Conservation (phyloP, 2,888 invertebrate genomes). For the Parnassius apollo region DNA sequence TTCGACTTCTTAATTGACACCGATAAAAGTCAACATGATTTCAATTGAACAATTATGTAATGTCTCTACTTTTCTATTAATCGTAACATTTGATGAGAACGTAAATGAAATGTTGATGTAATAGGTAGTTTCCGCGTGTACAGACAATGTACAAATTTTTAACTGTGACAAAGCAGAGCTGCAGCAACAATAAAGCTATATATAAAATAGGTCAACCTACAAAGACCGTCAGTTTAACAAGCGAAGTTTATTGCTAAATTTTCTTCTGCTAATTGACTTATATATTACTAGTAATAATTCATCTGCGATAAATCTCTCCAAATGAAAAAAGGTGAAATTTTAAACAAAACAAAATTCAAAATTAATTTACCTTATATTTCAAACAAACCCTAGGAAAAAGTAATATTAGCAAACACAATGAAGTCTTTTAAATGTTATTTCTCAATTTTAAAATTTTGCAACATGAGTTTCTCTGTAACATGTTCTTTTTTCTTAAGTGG, state of each 20-base stretch:
- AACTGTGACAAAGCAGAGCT: constrained; percentile 58
- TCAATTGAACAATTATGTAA: no score
- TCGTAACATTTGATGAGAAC: background rate
- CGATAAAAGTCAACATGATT: no score
- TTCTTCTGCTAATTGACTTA: constrained; percentile 6
- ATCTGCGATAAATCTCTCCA: constrained; percentile 16
- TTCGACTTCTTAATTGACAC: no score
- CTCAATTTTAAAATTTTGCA: no score
- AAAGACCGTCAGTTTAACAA: constrained; percentile 67
- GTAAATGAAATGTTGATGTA: background rate
- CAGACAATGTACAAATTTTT: constrained; percentile 21
- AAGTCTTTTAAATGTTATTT: no score
- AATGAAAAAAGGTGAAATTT: no score
- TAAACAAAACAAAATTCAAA: no score
- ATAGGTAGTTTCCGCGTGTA: background rate
- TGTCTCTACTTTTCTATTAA: background rate
- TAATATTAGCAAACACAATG: no score
- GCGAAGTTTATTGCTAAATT: constrained; percentile 43
- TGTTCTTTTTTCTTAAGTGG: no score
- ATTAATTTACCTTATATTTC: no score
- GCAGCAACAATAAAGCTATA: constrained; percentile 60
- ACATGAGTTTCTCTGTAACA: no score
- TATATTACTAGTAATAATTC: background rate
- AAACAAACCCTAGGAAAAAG: no score
- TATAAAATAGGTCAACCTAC: constrained; percentile 52